phyloP scores from a whole-genome alignment of 2,797 vertebrate species.

The Ctenosaura bakeri region DNA sequence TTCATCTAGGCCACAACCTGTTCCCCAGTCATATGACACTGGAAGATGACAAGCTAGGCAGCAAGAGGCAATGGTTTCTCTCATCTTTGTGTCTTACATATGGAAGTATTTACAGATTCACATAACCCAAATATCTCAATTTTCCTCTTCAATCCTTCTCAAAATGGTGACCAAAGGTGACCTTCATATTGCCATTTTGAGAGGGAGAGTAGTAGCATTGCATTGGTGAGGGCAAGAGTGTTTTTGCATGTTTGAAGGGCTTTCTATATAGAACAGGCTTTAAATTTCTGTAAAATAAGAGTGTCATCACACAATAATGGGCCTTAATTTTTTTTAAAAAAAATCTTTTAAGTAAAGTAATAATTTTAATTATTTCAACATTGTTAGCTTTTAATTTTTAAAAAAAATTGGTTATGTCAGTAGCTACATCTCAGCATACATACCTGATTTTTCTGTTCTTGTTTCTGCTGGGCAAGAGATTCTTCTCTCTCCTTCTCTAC shows the following conservation, averaged over 20 bases:
- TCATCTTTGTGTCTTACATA: background rate
- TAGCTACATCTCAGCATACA: background rate
- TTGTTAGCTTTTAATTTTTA: slow-evolving; percentile 17
- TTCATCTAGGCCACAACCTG: background rate
- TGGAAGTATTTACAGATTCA: background rate
- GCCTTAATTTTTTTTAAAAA: slow-evolving; percentile 18
- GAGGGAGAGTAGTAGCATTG: too few species aligned
- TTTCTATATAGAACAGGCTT: slow-evolving; percentile 16
- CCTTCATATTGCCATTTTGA: too few species aligned
- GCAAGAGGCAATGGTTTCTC: background rate
- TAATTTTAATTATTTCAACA: slow-evolving; percentile 31
- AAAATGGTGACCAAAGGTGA: too few species aligned
- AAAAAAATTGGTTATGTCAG: background rate
- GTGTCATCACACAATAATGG: background rate
- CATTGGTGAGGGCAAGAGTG: too few species aligned
- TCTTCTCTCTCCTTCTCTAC: slow-evolving; percentile 96
- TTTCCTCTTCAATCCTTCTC: too few species aligned
- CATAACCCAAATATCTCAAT: too few species aligned
- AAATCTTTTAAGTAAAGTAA: too few species aligned
- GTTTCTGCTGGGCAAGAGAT: slow-evolving; percentile 92
- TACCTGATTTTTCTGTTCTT: slow-evolving; percentile 98
- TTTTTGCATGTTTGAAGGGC: too few species aligned
- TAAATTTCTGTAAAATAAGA: slow-evolving; percentile 32
- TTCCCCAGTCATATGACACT: background rate
- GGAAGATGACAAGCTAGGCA: background rate